Base-by-base conservation (phyloP, 2,888 invertebrate genomes). In the Xiphydria camelus region DNA sequence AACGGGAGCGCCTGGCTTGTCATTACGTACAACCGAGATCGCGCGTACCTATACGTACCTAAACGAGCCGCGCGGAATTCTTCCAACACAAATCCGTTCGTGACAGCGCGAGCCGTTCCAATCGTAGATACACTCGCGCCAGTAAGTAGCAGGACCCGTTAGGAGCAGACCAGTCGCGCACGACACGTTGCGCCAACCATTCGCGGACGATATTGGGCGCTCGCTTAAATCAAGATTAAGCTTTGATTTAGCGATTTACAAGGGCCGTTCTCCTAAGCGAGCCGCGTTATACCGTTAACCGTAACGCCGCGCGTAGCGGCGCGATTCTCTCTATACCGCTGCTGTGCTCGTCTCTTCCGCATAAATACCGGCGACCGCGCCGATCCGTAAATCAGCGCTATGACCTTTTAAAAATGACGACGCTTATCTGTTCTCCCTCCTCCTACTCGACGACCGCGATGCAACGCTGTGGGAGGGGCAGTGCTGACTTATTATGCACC, bases 321-420 rank as follows among this genome's bases (percentile, higher is more conserved):
- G 49, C 37, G 51, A 56, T 45, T 53, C 61, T 59, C 60, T n/a
- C n/a, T n/a, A n/a, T n/a, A n/a, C 58, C 58, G 56, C 57, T 59
- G 43, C 55, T 51, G 43, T 49, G 32, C 41, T 41, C 50, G 37
- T 47, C 46, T 47, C 43, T 39, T 47, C 44, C 33, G 39, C 12
- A 29, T 29, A 29, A 29, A 25, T 59, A 55, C 53, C 49, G 57
- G 54, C 49, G 41, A 25, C 18, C 41, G 37, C 25, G 31, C 53
- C 47, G 43, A 57, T 44, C 46, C 58, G 59, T 70, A 69, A 69
- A 68, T 70, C 70, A 68, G 61, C 56, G 56, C 56, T 57, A 62
- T 63, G 62, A 62, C 60, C 61, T 47, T 51, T 51, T 47, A 50
- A 55, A 46, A 56, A 56, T 53, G 47, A 54, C 46, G 36, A 44